Conservation (phyloP, 2,888 invertebrate genomes). For the Arenicola marina region DNA sequence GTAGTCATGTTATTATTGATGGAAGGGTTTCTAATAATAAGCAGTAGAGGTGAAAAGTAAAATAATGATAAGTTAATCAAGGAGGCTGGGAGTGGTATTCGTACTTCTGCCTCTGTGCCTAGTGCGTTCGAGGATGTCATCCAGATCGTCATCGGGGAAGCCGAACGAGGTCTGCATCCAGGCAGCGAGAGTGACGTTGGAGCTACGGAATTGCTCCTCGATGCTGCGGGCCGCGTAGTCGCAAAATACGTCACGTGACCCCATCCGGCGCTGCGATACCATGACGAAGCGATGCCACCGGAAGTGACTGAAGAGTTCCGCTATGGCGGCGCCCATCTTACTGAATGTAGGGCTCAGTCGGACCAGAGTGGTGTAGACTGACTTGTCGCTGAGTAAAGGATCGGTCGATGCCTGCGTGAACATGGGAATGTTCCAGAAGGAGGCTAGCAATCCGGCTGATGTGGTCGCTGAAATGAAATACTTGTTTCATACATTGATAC, state of each 20-base stretch:
- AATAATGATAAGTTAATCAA: no score
- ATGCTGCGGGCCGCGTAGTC: conserved; percentile 41
- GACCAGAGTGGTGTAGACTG: conserved; percentile 38
- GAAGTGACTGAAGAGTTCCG: conserved; percentile 27
- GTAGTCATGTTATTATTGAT: no score
- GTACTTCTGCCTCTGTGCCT: conserved; percentile 43
- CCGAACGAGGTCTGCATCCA: conserved; percentile 37
- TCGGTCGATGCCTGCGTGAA: conserved; percentile 46
- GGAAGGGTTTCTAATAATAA: no score
- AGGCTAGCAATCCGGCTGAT: conserved; percentile 41
- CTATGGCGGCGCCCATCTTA: conserved; percentile 23
- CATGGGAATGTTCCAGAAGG: conserved; percentile 48
- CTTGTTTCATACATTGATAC: no score
- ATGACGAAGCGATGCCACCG: conserved; percentile 41
- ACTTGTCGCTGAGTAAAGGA: conserved; percentile 43
- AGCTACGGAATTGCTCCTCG: conserved; percentile 31
- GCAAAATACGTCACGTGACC: conserved; percentile 38
- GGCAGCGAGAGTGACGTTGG: conserved; percentile 38
- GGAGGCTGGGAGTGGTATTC: conserved; percentile 11
- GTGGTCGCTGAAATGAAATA: conserved; percentile 39
- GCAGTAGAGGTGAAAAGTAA: no score
- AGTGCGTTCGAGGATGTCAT: conserved; percentile 33
- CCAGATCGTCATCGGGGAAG: conserved; percentile 34
- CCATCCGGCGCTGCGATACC: conserved; percentile 23
- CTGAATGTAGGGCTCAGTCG: conserved; percentile 41